phyloP scores from a whole-genome alignment of 2,797 vertebrate genomes.

The Neomorphus geoffroyi region DNA sequence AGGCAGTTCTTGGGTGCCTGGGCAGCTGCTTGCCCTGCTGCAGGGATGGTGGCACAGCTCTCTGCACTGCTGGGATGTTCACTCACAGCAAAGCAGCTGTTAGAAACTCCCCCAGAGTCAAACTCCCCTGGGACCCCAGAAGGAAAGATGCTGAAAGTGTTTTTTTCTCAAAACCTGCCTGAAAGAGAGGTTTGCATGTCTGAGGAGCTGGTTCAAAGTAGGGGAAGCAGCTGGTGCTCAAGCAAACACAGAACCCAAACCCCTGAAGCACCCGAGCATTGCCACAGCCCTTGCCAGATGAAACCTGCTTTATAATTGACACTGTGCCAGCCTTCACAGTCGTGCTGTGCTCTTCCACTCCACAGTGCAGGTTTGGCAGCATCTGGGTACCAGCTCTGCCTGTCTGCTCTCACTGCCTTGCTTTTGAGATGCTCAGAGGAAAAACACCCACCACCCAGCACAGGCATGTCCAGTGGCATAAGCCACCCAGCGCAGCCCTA shows the following conservation, averaged over 20 bases:
- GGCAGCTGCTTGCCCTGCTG: background rate
- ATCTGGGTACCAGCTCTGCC: background rate
- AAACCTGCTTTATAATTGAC: background rate
- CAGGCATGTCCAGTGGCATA: rapidly evolving
- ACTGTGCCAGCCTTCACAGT: background rate
- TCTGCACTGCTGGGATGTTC: rapidly evolving
- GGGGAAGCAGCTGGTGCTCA: background rate
- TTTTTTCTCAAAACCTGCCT: background rate
- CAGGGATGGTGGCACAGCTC: background rate
- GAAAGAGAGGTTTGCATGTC: rapidly evolving
- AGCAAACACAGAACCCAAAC: background rate
- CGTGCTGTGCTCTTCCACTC: background rate
- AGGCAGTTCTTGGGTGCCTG: background rate
- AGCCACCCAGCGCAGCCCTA: background rate
- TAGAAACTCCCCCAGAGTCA: background rate
- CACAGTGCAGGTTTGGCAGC: background rate
- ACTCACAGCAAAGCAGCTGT: background rate
- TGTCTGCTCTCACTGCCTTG: background rate
- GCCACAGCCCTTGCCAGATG: background rate
- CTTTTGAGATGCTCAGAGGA: rapidly evolving
- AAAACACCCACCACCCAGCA: rapidly evolving
- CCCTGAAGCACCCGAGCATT: rapidly evolving
- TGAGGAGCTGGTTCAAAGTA: background rate
- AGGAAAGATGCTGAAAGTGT: background rate
- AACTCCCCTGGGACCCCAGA: rapidly evolving